Evolutionary conservation across 2,888 invertebrate species (phyloP), one percentile per base, ranked within the genome.

Genomic region (Drosophila affinis): DNA sequence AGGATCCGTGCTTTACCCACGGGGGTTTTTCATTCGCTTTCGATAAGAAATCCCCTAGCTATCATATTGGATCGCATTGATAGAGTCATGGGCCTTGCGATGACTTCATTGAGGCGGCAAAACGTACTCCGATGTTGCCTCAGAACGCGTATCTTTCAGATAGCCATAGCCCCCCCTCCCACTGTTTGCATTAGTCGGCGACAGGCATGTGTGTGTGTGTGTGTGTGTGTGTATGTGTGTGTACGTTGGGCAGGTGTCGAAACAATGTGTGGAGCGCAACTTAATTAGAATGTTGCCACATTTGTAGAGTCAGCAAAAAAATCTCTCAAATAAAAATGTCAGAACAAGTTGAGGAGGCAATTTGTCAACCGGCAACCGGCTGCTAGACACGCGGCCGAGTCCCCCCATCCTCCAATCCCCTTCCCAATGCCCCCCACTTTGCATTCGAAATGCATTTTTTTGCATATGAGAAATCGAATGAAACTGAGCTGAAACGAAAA

Each of bases 271-370:
- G 80, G 78, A 68, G 80, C 76, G 78, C 85, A 84, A 87, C 87
- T 88, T 81, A 76, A 87, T 86, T 86, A 85, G 82, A 86, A 86
- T 89, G 89, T 86, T 85, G 89, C 85, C 88, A 88, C 89, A 87
- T 88, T 77, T 78, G 79, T 86, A 78, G 65, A 75, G 76, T 68
- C 60, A 52, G 53, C 56, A 57, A 69, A 9, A 32, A 77, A 63
- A 51, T 57, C 70, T 59, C 62, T 73, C 79, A 75, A 72, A 87
- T 83, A 69, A 78, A 85, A 81, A 78, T 78, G 85, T 89, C 85
- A 86, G 85, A 88, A 89, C 85, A 76, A 87, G 89, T 87, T 87
- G 78, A 87, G 72, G 71, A 58, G 76, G 79, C 82, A 84, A 89
- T 86, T 87, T 86, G 86, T 89, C 86, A 87, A 79, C 87, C 78